Base-by-base conservation (phyloP, 2,113 vertebrate species). In the Pholis gunnellus region DNA sequence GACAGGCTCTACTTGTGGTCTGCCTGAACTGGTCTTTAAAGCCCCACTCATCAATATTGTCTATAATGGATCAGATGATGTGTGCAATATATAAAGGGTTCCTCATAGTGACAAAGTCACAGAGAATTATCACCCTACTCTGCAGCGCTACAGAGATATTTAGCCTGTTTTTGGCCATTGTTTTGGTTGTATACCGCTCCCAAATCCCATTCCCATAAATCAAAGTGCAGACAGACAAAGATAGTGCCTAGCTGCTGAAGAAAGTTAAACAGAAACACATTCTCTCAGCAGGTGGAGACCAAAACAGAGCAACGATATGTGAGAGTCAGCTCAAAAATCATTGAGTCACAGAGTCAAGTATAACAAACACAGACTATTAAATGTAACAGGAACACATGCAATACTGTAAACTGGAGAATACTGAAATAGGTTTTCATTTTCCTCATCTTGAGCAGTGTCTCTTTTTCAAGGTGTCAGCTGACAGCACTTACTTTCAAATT, bases 11-110 rank as follows among this genome's bases (percentile, higher is more conserved):
- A 46, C 42, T 44, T 82, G 63, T 42, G 50, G 40, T 70, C 50
- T 70, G 64, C 38, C 44, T 52, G 27, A 17, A 66, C 36, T 67
- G 56, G 17, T 65, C 66, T 76, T 68, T 66, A 79, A 63, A 67
- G 63, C 34, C 60, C 25, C 15, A 63, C 31, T 6, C 34, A 74
- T 5, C 40, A 77, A 73, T 78, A 66, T 72, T 60, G 31, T 46
- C 38, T 48, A 36, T n/a, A 29, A 72, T 25, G 36, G 29, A 73
- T 78, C 44, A 25, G 52, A 50, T 86, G 50, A 50, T 27, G 2
- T 67, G 27, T 57, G 18, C 25, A 59, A 52, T 40, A 42, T 54
- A 15, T 25, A 50, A 61, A 50, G 6, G 27, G 27, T 44, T 0
- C 1, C n/a, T 48, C 15, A 1, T 48, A 48, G 44, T 48, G 44